These are phyloP conservation scores for Cynodonichthys magdalenae DNA, from an alignment of 2,797 vertebrate genomes.

Conservation along the genomic window DNA sequence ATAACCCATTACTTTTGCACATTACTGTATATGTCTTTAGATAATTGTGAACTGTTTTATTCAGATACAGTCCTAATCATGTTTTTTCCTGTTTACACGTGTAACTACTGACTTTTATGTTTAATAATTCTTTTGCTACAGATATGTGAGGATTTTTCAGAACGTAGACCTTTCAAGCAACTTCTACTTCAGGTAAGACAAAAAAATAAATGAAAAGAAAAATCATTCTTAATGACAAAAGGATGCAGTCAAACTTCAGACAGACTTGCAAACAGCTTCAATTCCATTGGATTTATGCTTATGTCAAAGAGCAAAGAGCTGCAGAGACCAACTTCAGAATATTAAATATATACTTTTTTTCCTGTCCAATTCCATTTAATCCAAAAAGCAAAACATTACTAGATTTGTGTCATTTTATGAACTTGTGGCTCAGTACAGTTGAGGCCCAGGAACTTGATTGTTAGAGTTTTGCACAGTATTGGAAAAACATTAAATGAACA, in stretches of 20 bases:
- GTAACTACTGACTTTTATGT: background rate
- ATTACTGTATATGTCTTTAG: no score
- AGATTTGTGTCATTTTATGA: background rate
- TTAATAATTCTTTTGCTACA: slow-evolving; percentile 55
- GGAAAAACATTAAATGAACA: no score
- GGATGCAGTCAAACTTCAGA: no score
- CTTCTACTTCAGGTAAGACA: slow-evolving; percentile 95
- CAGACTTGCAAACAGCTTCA: no score
- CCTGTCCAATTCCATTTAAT: background rate
- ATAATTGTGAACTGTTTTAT: background rate
- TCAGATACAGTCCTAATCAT: background rate
- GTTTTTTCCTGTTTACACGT: background rate
- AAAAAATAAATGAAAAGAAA: background rate
- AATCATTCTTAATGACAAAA: no score
- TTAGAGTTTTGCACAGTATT: no score
- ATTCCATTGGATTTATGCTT: no score
- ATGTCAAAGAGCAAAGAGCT: no score
- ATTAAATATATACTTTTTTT: background rate
- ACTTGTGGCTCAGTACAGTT: background rate
- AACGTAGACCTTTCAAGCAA: slow-evolving; percentile 98
- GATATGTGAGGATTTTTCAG: slow-evolving; percentile 97
- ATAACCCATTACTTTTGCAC: background rate
- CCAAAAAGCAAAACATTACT: background rate
- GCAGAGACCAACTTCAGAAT: background rate
- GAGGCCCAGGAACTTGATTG: no score